Conservation (phyloP, 2,113 vertebrate species). For the Daboia siamensis region DNA sequence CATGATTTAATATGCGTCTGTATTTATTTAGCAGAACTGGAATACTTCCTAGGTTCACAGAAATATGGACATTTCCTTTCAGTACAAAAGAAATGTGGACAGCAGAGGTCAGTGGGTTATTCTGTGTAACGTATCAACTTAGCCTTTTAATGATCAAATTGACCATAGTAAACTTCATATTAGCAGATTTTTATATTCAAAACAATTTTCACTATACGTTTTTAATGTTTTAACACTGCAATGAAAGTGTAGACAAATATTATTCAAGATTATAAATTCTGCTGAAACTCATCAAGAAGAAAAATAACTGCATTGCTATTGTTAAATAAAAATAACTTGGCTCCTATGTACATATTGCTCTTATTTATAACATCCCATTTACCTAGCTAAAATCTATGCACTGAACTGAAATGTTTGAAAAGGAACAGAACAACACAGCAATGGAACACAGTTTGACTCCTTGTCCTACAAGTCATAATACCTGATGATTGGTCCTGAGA, state of each 20-base stretch:
- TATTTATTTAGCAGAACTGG: not conserved
- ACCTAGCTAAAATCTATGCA: not conserved
- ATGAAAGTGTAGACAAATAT: not conserved
- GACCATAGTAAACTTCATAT: not conserved
- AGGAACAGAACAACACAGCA: not conserved
- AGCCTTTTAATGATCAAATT: not conserved
- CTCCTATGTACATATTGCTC: not conserved
- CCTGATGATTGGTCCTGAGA: constrained; percentile 93
- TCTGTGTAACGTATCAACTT: not conserved
- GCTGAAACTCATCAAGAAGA: not conserved
- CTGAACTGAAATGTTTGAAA: not conserved
- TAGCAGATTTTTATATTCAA: not conserved
- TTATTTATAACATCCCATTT: not conserved
- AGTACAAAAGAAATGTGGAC: not conserved
- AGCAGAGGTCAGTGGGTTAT: not conserved
- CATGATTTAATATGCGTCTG: not conserved
- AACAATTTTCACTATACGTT: not conserved
- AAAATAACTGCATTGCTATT: not conserved
- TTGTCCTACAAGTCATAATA: constrained; percentile 44
- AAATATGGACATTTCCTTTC: not conserved
- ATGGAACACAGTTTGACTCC: not conserved
- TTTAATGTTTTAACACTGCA: not conserved
- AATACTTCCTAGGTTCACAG: not conserved
- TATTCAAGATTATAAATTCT: not conserved
- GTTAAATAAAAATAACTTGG: not conserved